These are phyloP conservation scores for Glaucomys volans DNA, from an alignment of 2,113 vertebrate species.

Conservation along the genomic window DNA sequence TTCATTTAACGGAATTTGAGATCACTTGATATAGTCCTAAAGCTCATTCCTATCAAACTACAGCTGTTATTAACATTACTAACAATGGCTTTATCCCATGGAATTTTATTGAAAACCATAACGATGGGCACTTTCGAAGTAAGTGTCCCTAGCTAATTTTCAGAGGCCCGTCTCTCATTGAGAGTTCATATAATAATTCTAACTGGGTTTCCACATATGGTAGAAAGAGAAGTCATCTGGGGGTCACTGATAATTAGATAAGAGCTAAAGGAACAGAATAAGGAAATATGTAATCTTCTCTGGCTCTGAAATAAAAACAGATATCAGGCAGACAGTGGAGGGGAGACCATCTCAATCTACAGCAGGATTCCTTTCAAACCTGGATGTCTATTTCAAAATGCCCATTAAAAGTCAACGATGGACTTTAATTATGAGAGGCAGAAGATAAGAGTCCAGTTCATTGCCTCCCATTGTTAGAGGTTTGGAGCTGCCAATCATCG, in stretches of 20 bases:
- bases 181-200: slow-evolving; percentile 58
- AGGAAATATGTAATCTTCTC: slow-evolving; percentile 67
- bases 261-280: background rate
- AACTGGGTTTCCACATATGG: slow-evolving; percentile 35
- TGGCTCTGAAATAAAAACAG: slow-evolving; percentile 68
- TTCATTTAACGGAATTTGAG: slow-evolving; percentile 66
- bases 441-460: slow-evolving; percentile 76
- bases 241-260: slow-evolving; percentile 74
- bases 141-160: slow-evolving; percentile 67
- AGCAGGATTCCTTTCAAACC: slow-evolving; percentile 72
- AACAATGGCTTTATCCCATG: slow-evolving; percentile 64
- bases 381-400: slow-evolving; percentile 74
- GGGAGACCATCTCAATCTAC: slow-evolving; percentile 50
- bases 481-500: slow-evolving; percentile 78
- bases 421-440: slow-evolving; percentile 80
- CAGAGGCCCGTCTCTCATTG: slow-evolving; percentile 30
- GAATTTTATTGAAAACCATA: slow-evolving; percentile 62
- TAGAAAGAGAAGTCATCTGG: slow-evolving; percentile 72
- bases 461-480: slow-evolving; percentile 71
- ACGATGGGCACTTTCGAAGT: slow-evolving; percentile 60
- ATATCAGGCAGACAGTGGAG: slow-evolving; percentile 25
- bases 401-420: slow-evolving; percentile 68
- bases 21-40: slow-evolving; percentile 63
- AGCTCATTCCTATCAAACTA: slow-evolving; percentile 73
- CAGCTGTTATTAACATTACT: slow-evolving; percentile 72